Evolutionary conservation across 2,113 vertebrate genomes (phyloP).

Genomic region (Ochotona curzoniae): DNA sequence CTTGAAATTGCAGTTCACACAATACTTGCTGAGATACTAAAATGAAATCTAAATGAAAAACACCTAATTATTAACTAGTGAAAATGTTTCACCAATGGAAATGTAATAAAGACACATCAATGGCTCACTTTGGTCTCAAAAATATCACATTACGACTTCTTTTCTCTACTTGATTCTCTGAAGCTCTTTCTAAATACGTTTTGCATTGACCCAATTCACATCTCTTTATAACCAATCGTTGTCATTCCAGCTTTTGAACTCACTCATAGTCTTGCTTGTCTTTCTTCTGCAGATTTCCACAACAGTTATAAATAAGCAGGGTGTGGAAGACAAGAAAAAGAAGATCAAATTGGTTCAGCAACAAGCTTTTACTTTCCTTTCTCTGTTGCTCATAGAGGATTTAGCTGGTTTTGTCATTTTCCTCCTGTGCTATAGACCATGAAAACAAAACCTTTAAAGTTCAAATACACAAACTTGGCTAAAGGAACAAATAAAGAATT

Average conservation of each 20-base stretch:
- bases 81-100: slow-evolving; percentile 73
- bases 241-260: not conserved
- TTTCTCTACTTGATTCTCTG: slow-evolving; percentile 48
- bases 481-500: slow-evolving; percentile 79
- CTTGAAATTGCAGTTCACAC: slow-evolving; percentile 62
- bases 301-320: slow-evolving; percentile 61
- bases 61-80: slow-evolving; percentile 77
- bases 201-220: slow-evolving; percentile 41
- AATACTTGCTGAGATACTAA: slow-evolving; percentile 77
- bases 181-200: slow-evolving; percentile 68
- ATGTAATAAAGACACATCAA: slow-evolving; percentile 73
- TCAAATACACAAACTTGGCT: slow-evolving; percentile 82
- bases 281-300: slow-evolving; percentile 59
- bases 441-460: slow-evolving; percentile 85
- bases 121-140: slow-evolving; percentile 56
- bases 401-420: slow-evolving; percentile 80
- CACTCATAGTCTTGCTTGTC: not conserved
- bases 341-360: slow-evolving; percentile 68
- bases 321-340: slow-evolving; percentile 65
- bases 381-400: slow-evolving; percentile 77
- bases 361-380: slow-evolving; percentile 60
- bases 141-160: slow-evolving; percentile 68
- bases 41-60: slow-evolving; percentile 77
- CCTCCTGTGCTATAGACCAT: slow-evolving; percentile 76
- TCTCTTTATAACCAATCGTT: slow-evolving; percentile 52